A percentile compares a stretch with the other conserved stretches of the same genome.
Conservation (phyloP, 2,888 invertebrate genomes). For the Notodonta dromedarius region DNA sequence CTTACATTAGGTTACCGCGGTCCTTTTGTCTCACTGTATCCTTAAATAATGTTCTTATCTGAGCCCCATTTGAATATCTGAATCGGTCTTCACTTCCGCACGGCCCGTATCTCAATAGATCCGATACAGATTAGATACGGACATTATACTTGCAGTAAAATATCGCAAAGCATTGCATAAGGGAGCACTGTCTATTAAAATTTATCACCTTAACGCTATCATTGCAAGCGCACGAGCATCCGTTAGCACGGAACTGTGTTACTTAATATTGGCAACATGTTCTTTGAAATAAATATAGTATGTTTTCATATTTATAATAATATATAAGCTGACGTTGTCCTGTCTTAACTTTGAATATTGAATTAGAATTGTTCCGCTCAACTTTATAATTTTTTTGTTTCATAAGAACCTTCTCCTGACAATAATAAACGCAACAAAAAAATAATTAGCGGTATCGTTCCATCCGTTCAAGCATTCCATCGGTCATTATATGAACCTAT, state of each 20-base stretch:
- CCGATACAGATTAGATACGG: slow-evolving; percentile 41
- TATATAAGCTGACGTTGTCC: too few relatives aligned
- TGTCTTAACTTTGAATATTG: too few relatives aligned
- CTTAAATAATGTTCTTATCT: slow-evolving; percentile 54
- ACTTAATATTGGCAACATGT: slow-evolving; percentile 2
- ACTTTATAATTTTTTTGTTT: too few relatives aligned
- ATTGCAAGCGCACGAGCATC: slow-evolving; percentile 29
- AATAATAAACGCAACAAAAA: too few relatives aligned
- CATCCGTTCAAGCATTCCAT: too few relatives aligned
- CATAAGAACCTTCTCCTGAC: too few relatives aligned
- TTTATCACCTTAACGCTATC: slow-evolving; percentile 31
- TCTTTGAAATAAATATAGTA: too few relatives aligned
- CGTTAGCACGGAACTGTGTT: slow-evolving; percentile 13
- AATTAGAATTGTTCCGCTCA: too few relatives aligned
- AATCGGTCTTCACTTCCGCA: slow-evolving; percentile 47
- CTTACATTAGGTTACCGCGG: slow-evolving; percentile 7
- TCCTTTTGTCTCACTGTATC: slow-evolving; percentile 38
- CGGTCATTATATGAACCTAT: too few relatives aligned
- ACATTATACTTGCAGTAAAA: slow-evolving; percentile 41
- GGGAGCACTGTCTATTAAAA: slow-evolving; percentile 40
- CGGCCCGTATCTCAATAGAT: slow-evolving; percentile 39
- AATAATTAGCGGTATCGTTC: too few relatives aligned
- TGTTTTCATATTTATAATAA: too few relatives aligned
- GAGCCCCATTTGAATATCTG: slow-evolving; percentile 55
- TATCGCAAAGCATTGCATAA: slow-evolving; percentile 42